Evolutionary conservation across 1,140 invertebrate species (phyloP).

Genomic region (Nautilus pompilius): DNA sequence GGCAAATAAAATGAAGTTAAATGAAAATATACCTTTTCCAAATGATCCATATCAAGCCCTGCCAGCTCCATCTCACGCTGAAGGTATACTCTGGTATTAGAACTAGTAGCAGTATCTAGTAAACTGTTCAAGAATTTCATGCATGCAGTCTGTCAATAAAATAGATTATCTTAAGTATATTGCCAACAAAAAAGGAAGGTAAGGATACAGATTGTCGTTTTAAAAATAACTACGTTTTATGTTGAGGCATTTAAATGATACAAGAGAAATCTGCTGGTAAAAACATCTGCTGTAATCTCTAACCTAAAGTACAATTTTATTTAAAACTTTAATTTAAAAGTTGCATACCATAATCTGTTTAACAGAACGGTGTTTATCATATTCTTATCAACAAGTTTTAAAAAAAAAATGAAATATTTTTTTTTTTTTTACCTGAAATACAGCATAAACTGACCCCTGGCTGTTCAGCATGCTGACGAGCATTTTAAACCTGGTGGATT

Average conservation of each 20-base stretch:
- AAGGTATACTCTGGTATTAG: conserved; percentile 67
- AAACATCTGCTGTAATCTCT: too few species aligned
- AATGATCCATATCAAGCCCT: conserved; percentile 69
- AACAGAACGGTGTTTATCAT: too few species aligned
- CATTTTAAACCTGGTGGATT: conserved; percentile 86
- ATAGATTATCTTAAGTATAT: background rate
- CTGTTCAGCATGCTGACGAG: conserved; percentile 82
- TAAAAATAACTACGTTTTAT: too few species aligned
- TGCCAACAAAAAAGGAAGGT: too few species aligned
- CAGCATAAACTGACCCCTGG: conserved; percentile 15
- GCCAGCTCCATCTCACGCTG: conserved; percentile 85
- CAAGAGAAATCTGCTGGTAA: too few species aligned
- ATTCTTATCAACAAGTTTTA: background rate
- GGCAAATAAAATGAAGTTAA: background rate
- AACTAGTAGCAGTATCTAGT: conserved; percentile 70
- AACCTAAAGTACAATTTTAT: background rate
- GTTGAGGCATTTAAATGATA: too few species aligned
- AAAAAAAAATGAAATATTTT: too few species aligned
- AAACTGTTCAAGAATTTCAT: conserved; percentile 82
- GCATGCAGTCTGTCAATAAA: conserved; percentile 70
- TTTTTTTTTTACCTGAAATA: conserved; percentile 31
- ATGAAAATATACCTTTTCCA: conserved; percentile 65
- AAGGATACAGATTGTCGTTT: too few species aligned
- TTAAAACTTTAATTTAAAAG: background rate
- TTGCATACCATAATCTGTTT: background rate